Base-by-base conservation (phyloP, 1,140 invertebrate species). In the Conus ventricosus region DNA sequence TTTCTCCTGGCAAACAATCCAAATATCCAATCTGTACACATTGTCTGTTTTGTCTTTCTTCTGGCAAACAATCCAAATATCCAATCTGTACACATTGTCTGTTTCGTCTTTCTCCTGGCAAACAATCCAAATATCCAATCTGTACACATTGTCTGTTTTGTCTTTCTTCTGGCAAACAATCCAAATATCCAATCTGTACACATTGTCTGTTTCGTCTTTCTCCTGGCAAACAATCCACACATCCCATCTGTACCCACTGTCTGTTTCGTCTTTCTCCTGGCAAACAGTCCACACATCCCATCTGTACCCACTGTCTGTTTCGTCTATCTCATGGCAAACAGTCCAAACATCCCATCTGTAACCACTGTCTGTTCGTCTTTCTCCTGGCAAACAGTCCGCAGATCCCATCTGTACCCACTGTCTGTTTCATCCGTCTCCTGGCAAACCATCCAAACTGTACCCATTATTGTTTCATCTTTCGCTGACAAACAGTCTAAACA, bases 61-160 rank as follows among this genome's bases (percentile, higher is more conserved):
- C n/a, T 39, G 39, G 39, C 10, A 25, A 80, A 80, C 76, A 63
- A 63, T 63, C 17, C 80, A 60, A 53, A 39, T 39, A 39, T 39
- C 39, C 39, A 0, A 94, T n/a, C 93, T 87, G 88, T 94, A 95
- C 7, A 93, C 94, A 87, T 93, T 94, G 88, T 94, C 94, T 85
- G 57, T 60, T 15, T 60, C 57, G 5, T 60, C 57, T 60, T 60
- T 60, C 57, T 60, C 57, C 57, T 60, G 4, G 27, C 88, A 90
- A 89, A 87, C 84, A 67, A 27, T 83, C 54, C 80, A 60, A 53
- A 39, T 39, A 39, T 39, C 39, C 39, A 0, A 94, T n/a, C 93
- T 87, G 88, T 94, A 95, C 7, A 93, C 94, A 87, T 93, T 94
- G 88, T 94, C 94, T 85, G 57, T 60, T 15, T 60, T 4, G 5